These are phyloP conservation scores for Palloptera scutellata DNA, from an alignment of 2,888 invertebrate species.

Conservation along the genomic window DNA sequence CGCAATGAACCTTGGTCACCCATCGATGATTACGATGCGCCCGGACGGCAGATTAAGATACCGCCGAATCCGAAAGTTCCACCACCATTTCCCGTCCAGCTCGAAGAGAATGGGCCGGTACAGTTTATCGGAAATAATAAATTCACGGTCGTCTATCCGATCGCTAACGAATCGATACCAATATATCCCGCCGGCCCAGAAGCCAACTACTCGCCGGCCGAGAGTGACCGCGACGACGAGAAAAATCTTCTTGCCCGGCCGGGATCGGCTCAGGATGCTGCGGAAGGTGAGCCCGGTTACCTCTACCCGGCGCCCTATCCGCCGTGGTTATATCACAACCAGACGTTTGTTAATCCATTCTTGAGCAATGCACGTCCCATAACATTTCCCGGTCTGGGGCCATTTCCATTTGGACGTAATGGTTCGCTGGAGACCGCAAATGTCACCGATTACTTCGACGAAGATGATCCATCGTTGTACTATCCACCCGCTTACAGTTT, in stretches of 20 bases:
- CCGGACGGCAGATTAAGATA: constrained; percentile 83
- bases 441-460: constrained; percentile 81
- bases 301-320: constrained; percentile 71
- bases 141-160: constrained; percentile 66
- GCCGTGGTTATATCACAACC: constrained; percentile 66
- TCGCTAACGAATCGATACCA: constrained; percentile 76
- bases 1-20: constrained; percentile 75
- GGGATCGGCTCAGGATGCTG: constrained; percentile 64
- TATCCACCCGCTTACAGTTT: constrained; percentile 92
- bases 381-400: constrained; percentile 53
- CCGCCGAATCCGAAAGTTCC: constrained; percentile 84
- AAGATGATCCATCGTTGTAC: constrained; percentile 90
- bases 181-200: constrained; percentile 67
- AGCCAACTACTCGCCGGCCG: constrained; percentile 51
- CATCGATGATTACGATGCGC: constrained; percentile 85
- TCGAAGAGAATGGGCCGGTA: constrained; percentile 84
- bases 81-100: constrained; percentile 93
- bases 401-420: constrained; percentile 61
- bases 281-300: constrained; percentile 61
- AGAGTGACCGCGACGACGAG: constrained; percentile 54
- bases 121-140: constrained; percentile 83
- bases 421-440: constrained; percentile 64
- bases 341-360: constrained; percentile 51
- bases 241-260: constrained; percentile 71
- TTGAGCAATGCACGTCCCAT: constrained; percentile 44